Evolutionary conservation across 2,888 invertebrate genomes (phyloP), one percentile per base, ranked within the genome.

Genomic region (Drosophila robusta): DNA sequence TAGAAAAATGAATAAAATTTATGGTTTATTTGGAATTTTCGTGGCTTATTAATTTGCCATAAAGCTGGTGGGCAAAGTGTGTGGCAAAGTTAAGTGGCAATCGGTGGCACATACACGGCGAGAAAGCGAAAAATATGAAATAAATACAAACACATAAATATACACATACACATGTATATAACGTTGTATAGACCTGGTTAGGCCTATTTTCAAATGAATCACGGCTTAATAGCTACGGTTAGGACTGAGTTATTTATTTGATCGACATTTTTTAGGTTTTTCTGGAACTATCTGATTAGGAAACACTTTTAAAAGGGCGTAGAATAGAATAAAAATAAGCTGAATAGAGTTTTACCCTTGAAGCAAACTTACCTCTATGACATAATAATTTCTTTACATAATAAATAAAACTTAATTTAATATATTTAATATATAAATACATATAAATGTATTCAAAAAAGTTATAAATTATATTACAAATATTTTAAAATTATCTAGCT

Each of bases 41-140:
- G 70, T 81, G 64, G 63, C 71, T 73, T 83, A 84, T 88, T 84
- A 88, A 77, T 82, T 83, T 75, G 86, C 86, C 83, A 87, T 87
- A 83, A 88, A 83, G 60, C 55, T 69, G 75, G 57, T 60, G 60
- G 70, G 78, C 70, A 63, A 71, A 68, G 70, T 80, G 83, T 75
- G 75, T 72, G 75, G 85, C 72, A 82, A 67, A 81, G 52, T 44
- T 56, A 76, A 70, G 66, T 77, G 76, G 74, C 74, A 77, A 63
- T 78, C 74, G 74, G 78, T 75, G 75, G 75, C 75, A 77, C 72
- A 65, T 32, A 50, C 62, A 41, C 39, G 45, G 34, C 57, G 55
- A 70, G 76, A 61, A 57, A 75, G 56, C 45, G 24, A 41, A 46
- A 18, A 22, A 41, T 7, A 8, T 51, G n/a, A 38, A 5, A 45